Conservation (phyloP, 1,140 invertebrate species). For the Caenorhabditis inopinata region DNA sequence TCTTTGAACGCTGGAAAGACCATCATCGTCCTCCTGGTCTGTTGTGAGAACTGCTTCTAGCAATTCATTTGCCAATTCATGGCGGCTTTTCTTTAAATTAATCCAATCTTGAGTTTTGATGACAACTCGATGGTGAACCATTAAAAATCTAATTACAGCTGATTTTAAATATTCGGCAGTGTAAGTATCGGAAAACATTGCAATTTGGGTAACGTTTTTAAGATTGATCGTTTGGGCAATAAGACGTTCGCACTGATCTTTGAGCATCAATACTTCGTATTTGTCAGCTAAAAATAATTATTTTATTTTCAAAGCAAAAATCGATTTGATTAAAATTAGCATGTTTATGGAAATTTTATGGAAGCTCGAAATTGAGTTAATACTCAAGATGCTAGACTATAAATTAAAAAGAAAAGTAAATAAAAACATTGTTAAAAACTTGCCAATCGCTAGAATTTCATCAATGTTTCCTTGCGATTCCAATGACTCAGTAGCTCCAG, state of each 20-base stretch:
- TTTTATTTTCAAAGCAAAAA: no score
- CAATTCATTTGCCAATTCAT: slow-evolving; percentile 47
- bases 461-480: slow-evolving; percentile 51
- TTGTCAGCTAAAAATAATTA: slow-evolving; percentile 55
- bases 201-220: slow-evolving; percentile 55
- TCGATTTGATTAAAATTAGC: no score
- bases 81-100: slow-evolving; percentile 46
- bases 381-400: no score
- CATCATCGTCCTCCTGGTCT: neutral
- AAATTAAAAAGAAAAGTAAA: no score
- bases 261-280: slow-evolving; percentile 58
- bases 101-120: slow-evolving; percentile 48
- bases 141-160: slow-evolving; percentile 47
- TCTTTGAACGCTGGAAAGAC: neutral
- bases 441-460: slow-evolving; percentile 55
- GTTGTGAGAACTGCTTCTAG: slow-evolving; percentile 45
- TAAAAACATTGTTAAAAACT: no score
- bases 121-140: slow-evolving; percentile 42
- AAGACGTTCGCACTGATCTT: slow-evolving; percentile 60
- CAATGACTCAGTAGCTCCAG: slow-evolving; percentile 48
- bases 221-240: slow-evolving; percentile 49
- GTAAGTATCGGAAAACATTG: slow-evolving; percentile 61
- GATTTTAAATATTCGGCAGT: slow-evolving; percentile 47
- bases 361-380: no score
- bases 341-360: no score